Evolutionary conservation across 2,797 vertebrate genomes (phyloP), one percentile per base, ranked within the genome.

Genomic region (Petrocephalus schoutedeni): DNA sequence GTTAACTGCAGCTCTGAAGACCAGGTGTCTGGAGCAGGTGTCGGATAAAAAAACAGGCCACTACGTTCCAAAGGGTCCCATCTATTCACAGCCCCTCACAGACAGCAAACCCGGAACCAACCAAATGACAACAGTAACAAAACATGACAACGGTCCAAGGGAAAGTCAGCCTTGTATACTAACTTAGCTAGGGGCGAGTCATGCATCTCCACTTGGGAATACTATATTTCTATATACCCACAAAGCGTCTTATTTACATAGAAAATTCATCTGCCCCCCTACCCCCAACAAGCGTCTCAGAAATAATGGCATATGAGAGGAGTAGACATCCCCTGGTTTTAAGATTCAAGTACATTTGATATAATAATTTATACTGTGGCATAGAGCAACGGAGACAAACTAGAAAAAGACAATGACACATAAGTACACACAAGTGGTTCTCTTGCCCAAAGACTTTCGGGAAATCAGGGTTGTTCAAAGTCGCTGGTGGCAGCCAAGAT

Each of bases 321-420:
- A 71, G 64, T 71, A 93, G 94, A 90, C 56, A 86, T 41, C 92
- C 92, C 93, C 87, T 85, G 91, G 85, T 61, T 80, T 87, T 92
- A 86, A 94, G 93, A 94, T 96, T 96, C 96, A 95, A 96, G 96
- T 96, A 96, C 94, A 95, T 94, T 94, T 92, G 92, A 95, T 91
- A 95, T 93, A 83, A 86, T 86, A 95, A 96, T 93, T 95, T 95
- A 95, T 90, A 94, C 92, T 93, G 90, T 88, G 89, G 91, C 36
- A 86, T 45, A 49, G 45, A 93, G 91, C 57, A 89, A 93, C 89
- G 8, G 91, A 85, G 85, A 89, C 85, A 86, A 89, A 92, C 92
- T 90, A 89, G 89, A 93, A 64, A 41, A 49, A 64, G 19, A 59
- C 32, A 93, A 64, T 1, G 58, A 41, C 90, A 57, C 12, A 61